Evolutionary conservation across 2,113 vertebrate species (phyloP), one percentile per base, ranked within the genome.

Genomic region (Patagioenas fasciata): DNA sequence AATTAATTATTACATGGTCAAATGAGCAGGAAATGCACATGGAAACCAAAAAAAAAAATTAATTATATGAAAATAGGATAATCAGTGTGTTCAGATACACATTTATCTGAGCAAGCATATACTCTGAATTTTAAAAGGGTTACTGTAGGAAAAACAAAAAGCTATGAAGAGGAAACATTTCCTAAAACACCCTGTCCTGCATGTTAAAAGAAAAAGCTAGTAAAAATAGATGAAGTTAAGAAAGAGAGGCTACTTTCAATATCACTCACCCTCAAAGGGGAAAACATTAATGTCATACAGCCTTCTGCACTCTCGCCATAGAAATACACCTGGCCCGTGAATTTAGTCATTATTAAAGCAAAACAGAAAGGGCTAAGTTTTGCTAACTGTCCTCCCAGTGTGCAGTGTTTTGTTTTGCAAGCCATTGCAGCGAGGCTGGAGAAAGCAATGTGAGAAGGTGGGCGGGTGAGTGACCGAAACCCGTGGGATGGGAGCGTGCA

Each of bases 1-100:
- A 98, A 98, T 98, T 98, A 98, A 98, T 97, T 98, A 96, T 97
- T 98, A 97, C 93, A 95, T 97, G 97, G 97, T 97, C 98, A 98
- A 96, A 98, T 96, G 94, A 98, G 96, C 96, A 97, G 97, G 93
- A 98, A 98, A 98, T 95, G 95, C 92, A 93, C 86, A 74, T 95
- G 92, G 91, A 97, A 96, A 91, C 86, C 86, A 58, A 86, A 93
- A 97, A 98, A 95, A 98, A 95, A 98, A 97, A 97, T 94, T 96
- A 98, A 98, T 98, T 97, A 96, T 94, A 95, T 96, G 90, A 97
- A 98, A 97, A 97, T 92, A 96, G 95, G 96, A 79, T 97, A 97
- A 97, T 98, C 71, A 74, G 92, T 93, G 91, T 95, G 85, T 95
- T 98, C 95, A 96, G 95, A 97, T 90, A 89, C 81, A 66, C 61